Conservation (phyloP, 2,797 vertebrate genomes). For the Rhyacichthys aspro region DNA sequence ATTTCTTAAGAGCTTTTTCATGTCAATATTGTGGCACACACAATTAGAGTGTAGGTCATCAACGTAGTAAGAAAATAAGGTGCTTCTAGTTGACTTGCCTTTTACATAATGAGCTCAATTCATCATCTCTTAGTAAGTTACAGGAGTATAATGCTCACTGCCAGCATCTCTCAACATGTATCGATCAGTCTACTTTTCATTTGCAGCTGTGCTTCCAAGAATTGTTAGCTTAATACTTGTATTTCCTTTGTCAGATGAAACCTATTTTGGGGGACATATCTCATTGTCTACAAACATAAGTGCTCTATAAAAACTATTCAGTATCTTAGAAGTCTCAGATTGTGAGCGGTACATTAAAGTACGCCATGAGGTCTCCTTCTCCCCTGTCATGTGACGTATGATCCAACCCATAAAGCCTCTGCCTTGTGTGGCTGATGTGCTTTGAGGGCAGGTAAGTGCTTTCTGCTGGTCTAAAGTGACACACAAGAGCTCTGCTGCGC, state of each 20-base stretch:
- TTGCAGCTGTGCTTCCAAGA: conserved; percentile 56
- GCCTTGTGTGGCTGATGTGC: conserved; percentile 23
- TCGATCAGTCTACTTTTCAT: conserved; percentile 43
- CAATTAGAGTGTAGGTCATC: conserved; percentile 68
- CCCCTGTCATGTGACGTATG: conserved; percentile 35
- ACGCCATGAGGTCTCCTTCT: conserved; percentile 43
- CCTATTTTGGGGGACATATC: conserved; percentile 55
- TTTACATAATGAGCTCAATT: conserved; percentile 51
- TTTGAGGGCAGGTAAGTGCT: conserved; percentile 57
- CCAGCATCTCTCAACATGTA: conserved; percentile 54
- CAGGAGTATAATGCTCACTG: conserved; percentile 37
- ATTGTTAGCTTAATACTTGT: conserved; percentile 36
- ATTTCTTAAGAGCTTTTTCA: conserved; percentile 62
- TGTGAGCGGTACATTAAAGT: conserved; percentile 44
- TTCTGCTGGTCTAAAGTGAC: conserved; percentile 69
- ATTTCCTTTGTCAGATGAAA: conserved; percentile 60
- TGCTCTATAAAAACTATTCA: conserved; percentile 64
- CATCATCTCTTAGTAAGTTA: conserved; percentile 28
- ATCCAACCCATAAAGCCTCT: conserved; percentile 39
- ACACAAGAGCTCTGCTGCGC: conserved; percentile 36
- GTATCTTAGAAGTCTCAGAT: conserved; percentile 53
- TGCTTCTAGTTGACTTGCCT: conserved; percentile 81
- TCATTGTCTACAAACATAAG: conserved; percentile 66
- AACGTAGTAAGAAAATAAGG: conserved; percentile 82
- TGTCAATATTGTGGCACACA: conserved; percentile 76